Base-by-base conservation (phyloP, 2,113 vertebrate genomes). In the Osmerus mordax region DNA sequence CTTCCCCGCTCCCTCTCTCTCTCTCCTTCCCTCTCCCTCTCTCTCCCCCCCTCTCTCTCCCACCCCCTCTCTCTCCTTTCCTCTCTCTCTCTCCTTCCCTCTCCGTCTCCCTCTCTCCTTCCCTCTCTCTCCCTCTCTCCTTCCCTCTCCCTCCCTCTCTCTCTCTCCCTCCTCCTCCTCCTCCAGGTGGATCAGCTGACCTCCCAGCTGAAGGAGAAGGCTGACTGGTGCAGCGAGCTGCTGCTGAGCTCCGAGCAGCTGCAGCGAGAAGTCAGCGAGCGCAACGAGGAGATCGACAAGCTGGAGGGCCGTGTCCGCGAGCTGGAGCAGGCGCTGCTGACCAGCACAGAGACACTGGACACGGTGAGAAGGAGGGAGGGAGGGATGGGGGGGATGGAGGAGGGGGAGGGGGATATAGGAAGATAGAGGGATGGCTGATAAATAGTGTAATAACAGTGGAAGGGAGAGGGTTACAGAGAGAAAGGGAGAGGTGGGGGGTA, bases 191-290 rank as follows among this genome's bases (percentile, higher is more conserved):
- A 96, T 78, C 93, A 94, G 87, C 90, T 98, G 91, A 94, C 90
- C 84, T 88, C 90, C 74, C 92, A 96, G 84, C 91, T 99, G 71
- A 95, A 95, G 87, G 96, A 98, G 89, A 98, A 99, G 90, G 93
- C 96, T 15, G 97, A 98, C 89, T 95, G 92, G 82, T 98, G 96
- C 92, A 97, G 95, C 87, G 96, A 98, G 87, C 94, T 98, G 82
- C 90, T 96, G 85, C 92, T 98, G 36, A 89, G 92, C 67, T 94
- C 93, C 16, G 97, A 98, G 84, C 95, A 97, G 79, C 94, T 97
- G 89, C 94, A 92, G 85, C 92, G 96, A 74, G 97, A 97, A 74
- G 80, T 96, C 73, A 90, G 90, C 74, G 96, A 98, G 78, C 89
- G 94, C 62, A 87, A 98, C 87, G 94, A 98, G 84, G 97, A 98